Conservation (phyloP, 2,797 vertebrate genomes). For the Protosalanx chinensis region DNA sequence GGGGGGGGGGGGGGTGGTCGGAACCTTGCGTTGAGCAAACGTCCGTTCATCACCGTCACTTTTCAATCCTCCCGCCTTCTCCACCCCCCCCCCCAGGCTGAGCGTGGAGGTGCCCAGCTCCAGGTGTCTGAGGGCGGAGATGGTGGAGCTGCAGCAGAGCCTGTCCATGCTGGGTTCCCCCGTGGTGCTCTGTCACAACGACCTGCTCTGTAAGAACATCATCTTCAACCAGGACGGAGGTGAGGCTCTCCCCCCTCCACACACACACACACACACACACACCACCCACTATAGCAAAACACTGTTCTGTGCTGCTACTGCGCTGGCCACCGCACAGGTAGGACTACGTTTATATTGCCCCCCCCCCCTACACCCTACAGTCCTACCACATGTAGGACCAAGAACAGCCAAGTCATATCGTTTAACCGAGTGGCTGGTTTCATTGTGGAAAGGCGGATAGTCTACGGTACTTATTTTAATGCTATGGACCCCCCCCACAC, state of each 20-base stretch:
- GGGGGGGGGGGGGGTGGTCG: no score
- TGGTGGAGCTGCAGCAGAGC: conserved; percentile 91
- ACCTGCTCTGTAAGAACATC: conserved; percentile 98
- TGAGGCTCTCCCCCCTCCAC: conserved; percentile 66
- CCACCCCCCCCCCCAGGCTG: conserved; percentile 73
- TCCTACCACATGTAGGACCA: no score
- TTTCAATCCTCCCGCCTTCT: background rate
- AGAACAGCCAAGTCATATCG: no score
- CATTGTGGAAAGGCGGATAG: no score
- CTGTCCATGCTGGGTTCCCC: conserved; percentile 91
- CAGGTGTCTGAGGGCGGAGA: conserved; percentile 84
- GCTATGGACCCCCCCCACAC: conserved; percentile 25
- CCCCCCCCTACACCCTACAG: no score
- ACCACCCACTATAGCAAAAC: conserved; percentile 28
- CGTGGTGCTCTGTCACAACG: conserved; percentile 98
- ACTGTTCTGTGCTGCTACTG: conserved; percentile 11
- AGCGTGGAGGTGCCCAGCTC: conserved; percentile 81
- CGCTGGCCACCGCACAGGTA: background rate
- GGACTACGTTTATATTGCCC: background rate
- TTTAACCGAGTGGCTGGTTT: background rate
- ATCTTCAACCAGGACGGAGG: conserved; percentile 92
- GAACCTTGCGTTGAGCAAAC: no score
- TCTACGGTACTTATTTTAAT: conserved; percentile 47
- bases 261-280: conserved; percentile 2
- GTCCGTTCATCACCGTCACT: background rate